Evolutionary conservation across 2,113 vertebrate genomes (phyloP).

Genomic region (Willisornis vidua): DNA sequence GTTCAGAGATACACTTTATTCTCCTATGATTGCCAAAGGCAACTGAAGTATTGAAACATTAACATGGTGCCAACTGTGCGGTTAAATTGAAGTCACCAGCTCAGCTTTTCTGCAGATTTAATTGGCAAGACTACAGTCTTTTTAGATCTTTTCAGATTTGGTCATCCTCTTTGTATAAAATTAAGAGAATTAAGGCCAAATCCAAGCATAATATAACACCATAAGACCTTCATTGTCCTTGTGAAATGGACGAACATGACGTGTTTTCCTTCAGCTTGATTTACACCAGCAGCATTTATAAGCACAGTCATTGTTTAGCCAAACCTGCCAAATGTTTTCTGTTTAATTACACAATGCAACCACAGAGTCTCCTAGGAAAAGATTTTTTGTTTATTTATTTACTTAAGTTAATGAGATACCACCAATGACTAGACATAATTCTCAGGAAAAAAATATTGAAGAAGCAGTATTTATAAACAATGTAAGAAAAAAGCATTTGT

Average conservation of each 20-base stretch:
- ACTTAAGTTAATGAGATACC: background rate
- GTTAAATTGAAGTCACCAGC: constrained; percentile 26
- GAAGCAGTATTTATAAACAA: background rate
- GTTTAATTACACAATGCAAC: constrained; percentile 40
- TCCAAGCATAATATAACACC: constrained; percentile 11
- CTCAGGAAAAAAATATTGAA: background rate
- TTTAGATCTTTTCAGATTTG: constrained; percentile 25
- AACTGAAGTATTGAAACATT: background rate
- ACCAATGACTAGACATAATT: background rate
- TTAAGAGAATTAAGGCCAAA: constrained; percentile 29
- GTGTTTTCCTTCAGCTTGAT: constrained; percentile 37
- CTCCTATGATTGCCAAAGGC: background rate
- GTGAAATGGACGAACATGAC: background rate
- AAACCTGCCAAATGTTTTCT: constrained; percentile 45
- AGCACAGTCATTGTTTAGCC: constrained; percentile 34
- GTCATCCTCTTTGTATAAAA: constrained; percentile 36
- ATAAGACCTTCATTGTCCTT: background rate
- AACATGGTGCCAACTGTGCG: background rate
- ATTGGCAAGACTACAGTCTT: constrained; percentile 23
- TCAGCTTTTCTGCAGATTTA: constrained; percentile 36
- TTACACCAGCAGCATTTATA: constrained; percentile 34
- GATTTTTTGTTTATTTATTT: constrained; percentile 1
- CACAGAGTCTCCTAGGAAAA: constrained; percentile 1
- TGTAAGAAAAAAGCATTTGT: background rate
- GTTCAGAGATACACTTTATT: constrained; percentile 23